Evolutionary conservation across 2,113 vertebrate genomes (phyloP), one percentile per base, ranked within the genome.

Genomic region (Pteruthius melanotis): DNA sequence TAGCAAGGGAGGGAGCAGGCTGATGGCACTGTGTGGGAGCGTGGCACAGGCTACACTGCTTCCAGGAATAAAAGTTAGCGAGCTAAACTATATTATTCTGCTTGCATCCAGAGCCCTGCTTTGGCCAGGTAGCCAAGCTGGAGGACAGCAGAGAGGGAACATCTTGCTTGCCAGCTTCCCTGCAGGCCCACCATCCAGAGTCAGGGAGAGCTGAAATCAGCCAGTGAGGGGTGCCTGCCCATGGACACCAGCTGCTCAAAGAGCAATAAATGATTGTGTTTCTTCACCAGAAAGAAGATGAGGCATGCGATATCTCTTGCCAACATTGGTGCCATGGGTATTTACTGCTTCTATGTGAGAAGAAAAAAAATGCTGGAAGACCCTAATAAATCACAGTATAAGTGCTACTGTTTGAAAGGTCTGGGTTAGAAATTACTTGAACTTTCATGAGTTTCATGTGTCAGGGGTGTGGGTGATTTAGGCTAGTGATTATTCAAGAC

Each of bases 21-120:
- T 42, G 56, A 61, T 57, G 28, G 47, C 59, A 40, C 28, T 1
- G 0, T 0, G 5, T 90, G 47, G 42, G 44, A 63, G 23, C 0
- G 0, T 2, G 2, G 26, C 59, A 56, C 26, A 9, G 37, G 30
- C 28, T 47, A 5, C 1, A 0, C 13, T 39, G 8, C 4, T 42
- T 83, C 26, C 47, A 59, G 70, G 14, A 65, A 6, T 60, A 31
- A 69, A 64, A 69, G 17, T 1, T 6, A 39, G 45, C 33, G 15
- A 60, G n/a, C 9, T 22, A 5, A 45, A 69, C 18, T 4, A 35
- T 13, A 18, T 37, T 44, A 33, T 35, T 87, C 26, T 37, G 40
- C 17, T 49, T 42, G 28, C 2, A 0, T 22, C n/a, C 12, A 54
- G 45, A n/a, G 61, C 37, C 13, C 24, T 56, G 12, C n/a, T 76